Percentiles rank a stretch among this genome's conserved stretches.
phyloP scores from a whole-genome alignment of 2,113 vertebrate species.

The Lota lota region DNA sequence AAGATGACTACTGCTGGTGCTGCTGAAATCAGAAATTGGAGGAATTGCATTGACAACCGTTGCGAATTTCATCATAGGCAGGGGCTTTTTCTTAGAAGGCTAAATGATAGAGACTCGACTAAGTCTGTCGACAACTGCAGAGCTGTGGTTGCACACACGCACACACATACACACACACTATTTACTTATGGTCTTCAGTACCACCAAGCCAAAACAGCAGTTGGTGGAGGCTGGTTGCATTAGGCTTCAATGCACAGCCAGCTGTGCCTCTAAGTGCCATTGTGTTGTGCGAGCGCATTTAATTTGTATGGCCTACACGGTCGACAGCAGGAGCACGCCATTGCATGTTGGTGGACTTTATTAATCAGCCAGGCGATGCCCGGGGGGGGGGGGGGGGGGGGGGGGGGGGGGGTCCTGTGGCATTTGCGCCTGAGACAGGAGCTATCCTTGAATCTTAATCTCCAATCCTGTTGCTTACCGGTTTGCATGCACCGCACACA shows the following conservation, averaged over 20 bases:
- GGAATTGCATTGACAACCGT: slow-evolving; percentile 25
- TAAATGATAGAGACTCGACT: slow-evolving; percentile 17
- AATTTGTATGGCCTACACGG: slow-evolving; percentile 46
- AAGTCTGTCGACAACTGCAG: not conserved
- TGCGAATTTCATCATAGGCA: slow-evolving; percentile 27
- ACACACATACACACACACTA: no score
- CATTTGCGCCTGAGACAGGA: slow-evolving; percentile 17
- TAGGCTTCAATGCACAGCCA: not conserved
- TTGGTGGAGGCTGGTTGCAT: not conserved
- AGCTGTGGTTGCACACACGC: not conserved
- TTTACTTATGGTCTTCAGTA: not conserved
- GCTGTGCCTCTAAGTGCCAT: slow-evolving; percentile 22
- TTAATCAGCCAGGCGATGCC: slow-evolving; percentile 46
- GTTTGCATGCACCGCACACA: slow-evolving; percentile 5
- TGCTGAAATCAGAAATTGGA: not conserved
- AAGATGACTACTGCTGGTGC: slow-evolving; percentile 16
- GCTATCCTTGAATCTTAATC: slow-evolving; percentile 36
- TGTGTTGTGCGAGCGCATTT: slow-evolving; percentile 18
- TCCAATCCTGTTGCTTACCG: slow-evolving; percentile 19
- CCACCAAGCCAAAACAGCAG: not conserved
- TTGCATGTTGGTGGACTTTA: slow-evolving; percentile 11
- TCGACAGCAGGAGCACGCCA: slow-evolving; percentile 37
- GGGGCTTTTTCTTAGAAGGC: slow-evolving; percentile 9
- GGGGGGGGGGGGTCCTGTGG: not conserved
- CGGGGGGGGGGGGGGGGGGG: no score